phyloP scores from a whole-genome alignment of 1,140 invertebrate genomes.

The Drosophila pseudoananassae region DNA sequence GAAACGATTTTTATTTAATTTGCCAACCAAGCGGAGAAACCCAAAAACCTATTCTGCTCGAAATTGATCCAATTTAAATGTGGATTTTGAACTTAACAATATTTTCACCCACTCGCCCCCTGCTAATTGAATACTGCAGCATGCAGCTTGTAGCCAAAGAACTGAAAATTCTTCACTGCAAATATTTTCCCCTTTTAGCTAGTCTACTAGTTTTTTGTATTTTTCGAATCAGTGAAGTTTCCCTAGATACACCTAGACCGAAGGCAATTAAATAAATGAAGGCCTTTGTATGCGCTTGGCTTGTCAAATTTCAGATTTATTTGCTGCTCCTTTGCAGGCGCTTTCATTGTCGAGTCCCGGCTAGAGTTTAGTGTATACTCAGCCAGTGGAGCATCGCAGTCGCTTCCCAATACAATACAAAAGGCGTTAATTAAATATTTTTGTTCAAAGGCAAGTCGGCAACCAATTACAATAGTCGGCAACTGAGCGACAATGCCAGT shows the following conservation, averaged over 20 bases:
- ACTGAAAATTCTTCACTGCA: background rate
- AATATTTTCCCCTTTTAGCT: conserved; percentile 10
- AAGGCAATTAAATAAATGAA: conserved; percentile 43
- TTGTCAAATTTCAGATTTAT: conserved; percentile 63
- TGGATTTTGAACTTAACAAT: conserved; percentile 28
- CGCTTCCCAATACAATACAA: conserved; percentile 57
- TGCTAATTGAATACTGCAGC: conserved; percentile 26
- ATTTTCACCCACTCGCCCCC: conserved; percentile 25
- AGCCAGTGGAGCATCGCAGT: conserved; percentile 22
- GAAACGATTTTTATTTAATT: conserved; percentile 35
- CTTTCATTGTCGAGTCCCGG: conserved; percentile 14
- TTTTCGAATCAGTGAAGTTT: conserved; percentile 2
- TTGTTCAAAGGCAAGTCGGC: conserved; percentile 64
- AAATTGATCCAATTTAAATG: conserved; percentile 34
- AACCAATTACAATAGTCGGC: conserved; percentile 59
- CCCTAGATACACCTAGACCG: conserved; percentile 22
- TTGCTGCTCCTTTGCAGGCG: conserved; percentile 21
- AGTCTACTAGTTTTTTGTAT: background rate
- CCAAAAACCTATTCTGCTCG: conserved; percentile 10
- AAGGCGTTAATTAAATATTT: conserved; percentile 81
- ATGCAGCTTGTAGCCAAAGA: background rate
- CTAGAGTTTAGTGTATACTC: conserved; percentile 18
- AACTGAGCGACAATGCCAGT: conserved; percentile 39
- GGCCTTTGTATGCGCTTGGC: conserved; percentile 41
- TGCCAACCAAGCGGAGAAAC: conserved; percentile 36